A percentile compares a stretch with the other conserved stretches of the same genome.
phyloP scores from a whole-genome alignment of 2,113 vertebrate species.

The Hydrochoerus hydrochaeris region DNA sequence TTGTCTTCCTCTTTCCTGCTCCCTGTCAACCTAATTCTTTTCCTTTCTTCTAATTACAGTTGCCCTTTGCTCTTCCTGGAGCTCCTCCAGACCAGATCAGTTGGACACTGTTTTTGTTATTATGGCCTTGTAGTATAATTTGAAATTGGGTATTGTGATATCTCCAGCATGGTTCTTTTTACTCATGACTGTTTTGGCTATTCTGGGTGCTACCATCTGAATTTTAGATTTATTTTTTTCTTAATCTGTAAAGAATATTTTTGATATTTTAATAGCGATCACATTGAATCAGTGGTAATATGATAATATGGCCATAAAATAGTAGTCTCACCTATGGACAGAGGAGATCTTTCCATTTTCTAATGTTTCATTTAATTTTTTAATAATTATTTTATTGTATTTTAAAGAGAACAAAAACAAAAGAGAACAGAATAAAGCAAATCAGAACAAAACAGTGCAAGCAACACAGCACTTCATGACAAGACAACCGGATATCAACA shows the following conservation, averaged over 20 bases:
- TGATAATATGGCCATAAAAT: background rate
- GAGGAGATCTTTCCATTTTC: background rate
- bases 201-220: background rate
- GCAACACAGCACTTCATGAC: too few species aligned
- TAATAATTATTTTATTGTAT: too few species aligned
- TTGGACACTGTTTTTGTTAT: background rate
- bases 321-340: background rate
- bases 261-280: background rate
- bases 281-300: background rate
- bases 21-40: constrained; percentile 91
- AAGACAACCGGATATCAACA: too few species aligned
- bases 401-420: too few species aligned
- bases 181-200: background rate
- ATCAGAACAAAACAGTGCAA: too few species aligned
- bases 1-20: constrained; percentile 94
- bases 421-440: too few species aligned
- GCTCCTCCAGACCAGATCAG: background rate
- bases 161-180: background rate
- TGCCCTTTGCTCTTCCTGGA: background rate
- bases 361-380: background rate
- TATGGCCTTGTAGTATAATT: background rate
- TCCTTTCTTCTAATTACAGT: constrained; percentile 92
- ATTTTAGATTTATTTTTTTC: background rate
- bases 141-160: background rate
- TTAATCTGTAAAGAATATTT: background rate